Base-by-base conservation (phyloP, 2,888 invertebrate species). In the Fragum fragum region DNA sequence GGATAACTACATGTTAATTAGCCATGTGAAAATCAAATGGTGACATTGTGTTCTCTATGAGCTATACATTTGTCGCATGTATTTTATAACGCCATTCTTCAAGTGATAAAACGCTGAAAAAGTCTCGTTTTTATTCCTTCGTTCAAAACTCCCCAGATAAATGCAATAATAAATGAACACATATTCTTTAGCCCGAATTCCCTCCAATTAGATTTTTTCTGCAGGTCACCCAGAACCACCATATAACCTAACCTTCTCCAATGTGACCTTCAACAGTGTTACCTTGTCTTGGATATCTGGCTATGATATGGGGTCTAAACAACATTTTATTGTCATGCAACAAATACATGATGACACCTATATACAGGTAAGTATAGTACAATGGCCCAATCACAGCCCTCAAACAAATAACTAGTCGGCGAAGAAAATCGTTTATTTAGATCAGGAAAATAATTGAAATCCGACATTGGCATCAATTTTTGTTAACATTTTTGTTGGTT, bases 221-320 rank as follows among this genome's bases (percentile, higher is more conserved):
- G 0, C 23, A 80, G 83, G 80, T 26, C 26, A 21, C 0, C 83
- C 83, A 14, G 59, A 77, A 36, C 36, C 66, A 6, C 77, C 83
- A 0, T 61, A 23, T n/a, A 59, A 80, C 42, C 23, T 83, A 11
- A 23, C 52, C 1, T 71, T 53, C 28, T 68, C 23, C 21, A 42
- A 75, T 52, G 76, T 84, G 0, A 84, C 80, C 11, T 29, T 69
- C 21, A 26, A 78, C 36, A 73, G 84, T 47, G 80, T 81, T 2
- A 78, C 59, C 1, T 26, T 84, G 29, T 63, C 42, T 26, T 47
- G 47, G 47, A n/a, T 47, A 14, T 47, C 47, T 47, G 47, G 47
- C n/a, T 47, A 47, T 32, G 81, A 84, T 36, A 84, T 84, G 84
- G 84, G 80, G 0, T 77, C 76, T 0, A 53, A 26, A 47, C 79